Evolutionary conservation across 2,113 vertebrate species (phyloP), one percentile per base, ranked within the genome.

Genomic region (Sylvia atricapilla): DNA sequence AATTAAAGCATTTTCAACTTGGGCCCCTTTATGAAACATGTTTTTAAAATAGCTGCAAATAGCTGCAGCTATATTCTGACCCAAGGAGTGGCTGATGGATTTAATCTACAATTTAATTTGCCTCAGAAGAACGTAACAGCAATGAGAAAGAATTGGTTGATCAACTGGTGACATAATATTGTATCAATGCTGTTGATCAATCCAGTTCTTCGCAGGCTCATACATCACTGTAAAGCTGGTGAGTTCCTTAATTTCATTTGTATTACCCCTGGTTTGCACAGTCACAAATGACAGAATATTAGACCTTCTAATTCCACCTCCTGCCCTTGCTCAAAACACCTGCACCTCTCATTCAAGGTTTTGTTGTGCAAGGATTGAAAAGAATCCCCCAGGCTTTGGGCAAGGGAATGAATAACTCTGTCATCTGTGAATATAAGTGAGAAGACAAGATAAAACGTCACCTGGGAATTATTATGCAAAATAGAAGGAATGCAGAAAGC

Each of bases 381-480:
- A 92, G 64, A 81, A 72, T 13, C 46, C 49, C 37, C 39, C 21
- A 39, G 66, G 78, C 49, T 79, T 53, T 24, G 50, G 62, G 37
- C 62, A 58, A 84, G 49, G 70, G 46, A 89, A 78, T 78, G 89
- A 92, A 60, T 84, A 90, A 89, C 14, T 33, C 62, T 90, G 79
- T 94, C 86, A 87, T 46, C 53, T 87, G 86, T 83, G 86, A 96
- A 60, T 74, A 18, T n/a, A 66, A 87, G 76, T 76, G 80, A 77
- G 69, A 86, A 83, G 70, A 87, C 64, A 95, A 63, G 44, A 53
- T 41, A 60, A 95, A 95, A 93, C 87, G 41, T 89, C 83, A 93
- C 15, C 60, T 85, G 92, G 84, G 91, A 93, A 95, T 90, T 93
- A 87, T 74, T 95, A 81, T 79, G 53, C 74, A 82, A 89, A 95